phyloP scores from a whole-genome alignment of 2,797 vertebrate species.

The Tenualosa thibaudeaui region DNA sequence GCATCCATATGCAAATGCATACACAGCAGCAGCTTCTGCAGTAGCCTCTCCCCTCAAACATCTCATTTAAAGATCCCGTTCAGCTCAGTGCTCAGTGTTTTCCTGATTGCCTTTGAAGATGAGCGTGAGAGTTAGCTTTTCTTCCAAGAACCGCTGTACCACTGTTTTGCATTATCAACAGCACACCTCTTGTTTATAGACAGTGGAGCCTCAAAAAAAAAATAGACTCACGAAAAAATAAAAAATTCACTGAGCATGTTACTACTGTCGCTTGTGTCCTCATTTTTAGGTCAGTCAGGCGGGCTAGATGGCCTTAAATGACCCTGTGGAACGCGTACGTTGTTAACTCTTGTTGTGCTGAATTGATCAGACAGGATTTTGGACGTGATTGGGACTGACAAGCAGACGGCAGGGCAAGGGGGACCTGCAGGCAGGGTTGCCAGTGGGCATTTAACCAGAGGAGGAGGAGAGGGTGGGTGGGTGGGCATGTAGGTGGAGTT shows the following conservation, averaged over 20 bases:
- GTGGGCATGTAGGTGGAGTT: neutral
- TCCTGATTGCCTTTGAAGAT: conserved; percentile 7
- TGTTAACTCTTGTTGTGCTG: neutral
- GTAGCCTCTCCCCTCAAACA: neutral
- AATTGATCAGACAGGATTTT: neutral
- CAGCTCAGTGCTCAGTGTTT: neutral
- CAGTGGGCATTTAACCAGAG: neutral
- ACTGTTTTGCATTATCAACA: neutral
- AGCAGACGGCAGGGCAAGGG: neutral
- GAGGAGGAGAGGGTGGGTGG: neutral
- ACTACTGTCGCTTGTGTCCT: neutral
- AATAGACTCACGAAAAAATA: neutral
- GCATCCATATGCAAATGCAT: neutral
- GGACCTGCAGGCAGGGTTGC: neutral
- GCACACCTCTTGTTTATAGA: neutral
- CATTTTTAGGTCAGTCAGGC: no score
- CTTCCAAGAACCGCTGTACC: neutral
- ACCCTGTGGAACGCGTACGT: neutral
- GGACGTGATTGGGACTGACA: neutral
- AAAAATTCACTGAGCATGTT: neutral
- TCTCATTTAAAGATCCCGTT: neutral
- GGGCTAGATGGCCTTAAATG: neutral
- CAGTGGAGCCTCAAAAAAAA: neutral
- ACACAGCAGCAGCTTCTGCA: neutral
- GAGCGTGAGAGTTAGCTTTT: neutral